Evolutionary conservation across 1,140 invertebrate species (phyloP).

Genomic region (Atta colombica): DNA sequence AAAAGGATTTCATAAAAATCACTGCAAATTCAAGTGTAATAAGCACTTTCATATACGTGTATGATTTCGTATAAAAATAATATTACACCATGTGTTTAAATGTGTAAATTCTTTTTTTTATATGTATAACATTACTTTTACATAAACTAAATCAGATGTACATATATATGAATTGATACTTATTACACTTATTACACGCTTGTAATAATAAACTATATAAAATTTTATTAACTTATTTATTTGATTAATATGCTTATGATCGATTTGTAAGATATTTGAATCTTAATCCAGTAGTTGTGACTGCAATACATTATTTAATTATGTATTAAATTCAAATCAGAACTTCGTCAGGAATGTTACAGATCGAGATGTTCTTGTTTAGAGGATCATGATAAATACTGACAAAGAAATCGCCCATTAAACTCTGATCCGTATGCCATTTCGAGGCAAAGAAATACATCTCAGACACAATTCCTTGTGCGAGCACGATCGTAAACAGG

Average conservation of each 20-base stretch:
- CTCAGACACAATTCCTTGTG: not conserved
- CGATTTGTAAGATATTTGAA: not conserved
- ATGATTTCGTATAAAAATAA: no score
- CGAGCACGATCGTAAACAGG: constrained; percentile 62
- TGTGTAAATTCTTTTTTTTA: no score
- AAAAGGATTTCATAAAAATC: not conserved
- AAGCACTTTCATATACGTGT: no score
- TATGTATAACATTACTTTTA: no score
- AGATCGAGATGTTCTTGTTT: constrained; percentile 31
- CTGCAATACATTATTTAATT: not conserved
- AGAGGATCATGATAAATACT: not conserved
- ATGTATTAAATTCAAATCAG: constrained; percentile 34
- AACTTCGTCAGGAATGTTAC: constrained; percentile 51
- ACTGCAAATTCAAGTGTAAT: no score
- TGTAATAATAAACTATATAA: not conserved
- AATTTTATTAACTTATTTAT: not conserved
- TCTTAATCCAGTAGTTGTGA: not conserved
- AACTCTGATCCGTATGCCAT: not conserved
- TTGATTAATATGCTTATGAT: not conserved
- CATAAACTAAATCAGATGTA: no score
- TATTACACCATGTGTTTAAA: no score
- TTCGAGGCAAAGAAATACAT: constrained; percentile 51
- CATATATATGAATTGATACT: no score
- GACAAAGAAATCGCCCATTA: constrained; percentile 53
- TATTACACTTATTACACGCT: no score